Percentiles rank a stretch among this genome's conserved stretches.
These are phyloP conservation scores for Formica aserva DNA, from an alignment of 2,888 invertebrate species.

Conservation along the genomic window DNA sequence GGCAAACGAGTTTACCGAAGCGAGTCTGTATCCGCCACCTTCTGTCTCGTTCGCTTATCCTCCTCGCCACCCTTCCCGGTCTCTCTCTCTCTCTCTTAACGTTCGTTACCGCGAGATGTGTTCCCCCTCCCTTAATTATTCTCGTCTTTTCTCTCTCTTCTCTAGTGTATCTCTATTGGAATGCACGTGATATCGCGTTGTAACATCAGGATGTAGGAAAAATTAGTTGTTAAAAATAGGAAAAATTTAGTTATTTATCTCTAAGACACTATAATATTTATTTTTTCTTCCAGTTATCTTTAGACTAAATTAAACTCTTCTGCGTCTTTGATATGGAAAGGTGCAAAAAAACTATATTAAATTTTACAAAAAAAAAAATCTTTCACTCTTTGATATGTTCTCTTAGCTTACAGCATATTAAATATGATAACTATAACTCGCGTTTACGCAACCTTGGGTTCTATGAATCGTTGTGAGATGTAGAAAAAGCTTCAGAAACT, in stretches of 20 bases:
- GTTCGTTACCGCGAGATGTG: slow-evolving; percentile 39
- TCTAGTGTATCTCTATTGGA: background rate
- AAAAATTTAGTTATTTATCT: background rate
- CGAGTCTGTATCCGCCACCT: slow-evolving; percentile 29
- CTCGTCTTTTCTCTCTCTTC: background rate
- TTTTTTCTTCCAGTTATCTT: background rate
- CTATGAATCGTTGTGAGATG: background rate
- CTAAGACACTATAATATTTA: background rate
- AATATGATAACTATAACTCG: background rate
- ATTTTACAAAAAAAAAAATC: background rate
- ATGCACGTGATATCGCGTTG: background rate
- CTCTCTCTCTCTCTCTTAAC: slow-evolving; percentile 21
- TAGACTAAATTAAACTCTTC: background rate
- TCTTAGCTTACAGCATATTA: background rate
- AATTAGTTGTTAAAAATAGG: background rate
- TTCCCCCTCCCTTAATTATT: background rate
- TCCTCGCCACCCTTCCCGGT: background rate
- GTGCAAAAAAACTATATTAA: background rate
- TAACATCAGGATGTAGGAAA: background rate
- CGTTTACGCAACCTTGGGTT: background rate
- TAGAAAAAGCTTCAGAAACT: background rate
- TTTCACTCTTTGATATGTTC: background rate
- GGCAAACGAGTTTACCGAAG: slow-evolving; percentile 55
- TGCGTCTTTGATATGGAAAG: too few relatives aligned
- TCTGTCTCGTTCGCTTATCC: slow-evolving; percentile 35